Evolutionary conservation across 2,797 vertebrate genomes (phyloP).

Genomic region (Muscicapa comitata): DNA sequence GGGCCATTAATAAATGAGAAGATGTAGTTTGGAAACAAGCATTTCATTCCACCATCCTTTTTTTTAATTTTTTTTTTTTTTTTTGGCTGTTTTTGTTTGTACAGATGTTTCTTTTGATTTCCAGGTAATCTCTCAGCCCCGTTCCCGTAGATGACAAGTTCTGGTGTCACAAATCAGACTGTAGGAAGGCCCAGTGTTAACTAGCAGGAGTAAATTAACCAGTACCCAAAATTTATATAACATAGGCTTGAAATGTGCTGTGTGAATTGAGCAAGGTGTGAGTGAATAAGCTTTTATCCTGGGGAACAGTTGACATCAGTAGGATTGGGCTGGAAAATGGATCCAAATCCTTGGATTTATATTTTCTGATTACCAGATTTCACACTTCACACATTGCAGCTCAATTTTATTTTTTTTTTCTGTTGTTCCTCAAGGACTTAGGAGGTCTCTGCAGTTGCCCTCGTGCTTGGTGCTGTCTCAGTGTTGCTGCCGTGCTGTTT

Average conservation of each 20-base stretch:
- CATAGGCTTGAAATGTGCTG: accelerated
- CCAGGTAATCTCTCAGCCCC: not conserved
- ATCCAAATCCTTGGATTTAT: not conserved
- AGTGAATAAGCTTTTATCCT: not conserved
- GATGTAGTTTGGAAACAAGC: not conserved
- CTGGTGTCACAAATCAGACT: accelerated
- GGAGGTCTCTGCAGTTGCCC: accelerated
- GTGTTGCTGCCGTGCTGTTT: not conserved
- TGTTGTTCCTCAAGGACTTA: accelerated
- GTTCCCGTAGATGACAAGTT: accelerated
- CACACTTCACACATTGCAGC: accelerated
- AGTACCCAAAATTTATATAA: accelerated
- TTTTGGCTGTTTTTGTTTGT: not conserved
- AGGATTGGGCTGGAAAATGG: not conserved
- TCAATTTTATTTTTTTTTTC: not conserved
- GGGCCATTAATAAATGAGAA: accelerated
- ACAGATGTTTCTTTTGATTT: accelerated
- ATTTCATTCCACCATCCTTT: not conserved
- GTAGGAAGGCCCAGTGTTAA: accelerated
- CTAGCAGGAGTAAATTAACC: not conserved
- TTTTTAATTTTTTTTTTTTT: not conserved
- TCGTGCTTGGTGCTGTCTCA: accelerated
- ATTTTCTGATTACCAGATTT: not conserved
- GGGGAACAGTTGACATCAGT: not conserved
- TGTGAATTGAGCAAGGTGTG: not conserved